A percentile compares a stretch with the other conserved stretches of the same genome.
These are phyloP conservation scores for Percopsis omiscomaycus DNA, from an alignment of 2,797 vertebrate species.

Conservation along the genomic window DNA sequence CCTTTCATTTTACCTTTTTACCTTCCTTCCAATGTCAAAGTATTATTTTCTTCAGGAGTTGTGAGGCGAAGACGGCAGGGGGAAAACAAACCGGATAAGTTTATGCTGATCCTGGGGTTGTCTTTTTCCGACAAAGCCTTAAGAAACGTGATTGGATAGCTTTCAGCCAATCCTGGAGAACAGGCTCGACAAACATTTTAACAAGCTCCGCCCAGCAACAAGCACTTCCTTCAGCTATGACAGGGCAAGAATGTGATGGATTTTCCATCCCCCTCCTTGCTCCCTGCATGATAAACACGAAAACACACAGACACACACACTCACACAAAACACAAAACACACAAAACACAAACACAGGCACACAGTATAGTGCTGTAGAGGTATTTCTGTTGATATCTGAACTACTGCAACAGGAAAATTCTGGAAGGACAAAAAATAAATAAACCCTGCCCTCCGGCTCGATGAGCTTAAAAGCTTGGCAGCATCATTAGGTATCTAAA, in stretches of 20 bases:
- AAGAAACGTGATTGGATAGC: conserved; percentile 14
- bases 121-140: too few species aligned
- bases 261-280: conserved; percentile 17
- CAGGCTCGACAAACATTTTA: conserved; percentile 4
- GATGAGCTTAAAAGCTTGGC: conserved; percentile 45
- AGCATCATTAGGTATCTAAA: conserved; percentile 37
- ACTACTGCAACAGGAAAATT: conserved; percentile 16
- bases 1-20: conserved; percentile 13
- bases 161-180: conserved; percentile 9
- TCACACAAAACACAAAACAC: conserved; percentile 8
- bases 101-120: conserved; percentile 22
- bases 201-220: conserved; percentile 23
- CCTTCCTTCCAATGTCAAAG: conserved; percentile 13
- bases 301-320: conserved; percentile 5
- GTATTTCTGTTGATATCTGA: conserved; percentile 47
- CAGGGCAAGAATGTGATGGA: conserved; percentile 45
- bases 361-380: not conserved
- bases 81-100: conserved; percentile 21
- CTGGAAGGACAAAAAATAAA: conserved; percentile 35
- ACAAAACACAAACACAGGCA: conserved; percentile 1
- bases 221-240: conserved; percentile 34
- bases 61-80: conserved; percentile 10
- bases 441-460: conserved; percentile 20
- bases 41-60: not conserved
- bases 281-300: conserved; percentile 12